Evolutionary conservation across 2,888 invertebrate genomes (phyloP).

Genomic region (Eupithecia inturbata): DNA sequence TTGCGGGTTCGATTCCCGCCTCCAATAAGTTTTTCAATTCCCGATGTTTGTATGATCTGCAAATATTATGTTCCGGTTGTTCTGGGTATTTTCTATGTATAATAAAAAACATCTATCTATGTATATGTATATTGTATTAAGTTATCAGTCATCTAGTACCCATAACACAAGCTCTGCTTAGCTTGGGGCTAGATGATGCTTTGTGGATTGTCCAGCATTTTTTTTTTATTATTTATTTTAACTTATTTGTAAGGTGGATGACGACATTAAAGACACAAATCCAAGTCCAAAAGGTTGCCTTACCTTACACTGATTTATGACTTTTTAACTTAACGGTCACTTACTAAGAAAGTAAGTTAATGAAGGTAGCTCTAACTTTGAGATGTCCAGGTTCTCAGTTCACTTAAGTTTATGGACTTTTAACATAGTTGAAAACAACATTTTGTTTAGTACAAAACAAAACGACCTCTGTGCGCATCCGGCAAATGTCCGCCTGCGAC

Average conservation of each 20-base stretch:
- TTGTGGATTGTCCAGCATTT: too few species aligned
- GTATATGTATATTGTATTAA: too few species aligned
- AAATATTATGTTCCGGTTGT: too few species aligned
- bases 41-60: too few species aligned
- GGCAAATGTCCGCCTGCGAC: neutral
- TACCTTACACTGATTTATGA: conserved; percentile 51
- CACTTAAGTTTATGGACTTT: conserved; percentile 3
- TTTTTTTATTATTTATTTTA: too few species aligned
- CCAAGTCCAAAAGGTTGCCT: conserved; percentile 43
- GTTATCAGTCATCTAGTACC: too few species aligned
- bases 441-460: neutral
- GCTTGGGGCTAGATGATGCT: too few species aligned
- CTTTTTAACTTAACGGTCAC: conserved; percentile 51
- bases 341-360: conserved; percentile 43
- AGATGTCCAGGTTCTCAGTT: neutral
- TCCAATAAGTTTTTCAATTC: too few species aligned
- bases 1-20: too few species aligned
- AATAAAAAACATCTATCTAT: too few species aligned
- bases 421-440: neutral
- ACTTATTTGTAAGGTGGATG: neutral
- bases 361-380: conserved; percentile 44
- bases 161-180: too few species aligned
- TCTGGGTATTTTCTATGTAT: too few species aligned
- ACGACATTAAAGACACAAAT: neutral
- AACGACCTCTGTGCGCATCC: neutral